These are phyloP conservation scores for Turnix velox DNA, from an alignment of 2,113 vertebrate species.

Conservation along the genomic window DNA sequence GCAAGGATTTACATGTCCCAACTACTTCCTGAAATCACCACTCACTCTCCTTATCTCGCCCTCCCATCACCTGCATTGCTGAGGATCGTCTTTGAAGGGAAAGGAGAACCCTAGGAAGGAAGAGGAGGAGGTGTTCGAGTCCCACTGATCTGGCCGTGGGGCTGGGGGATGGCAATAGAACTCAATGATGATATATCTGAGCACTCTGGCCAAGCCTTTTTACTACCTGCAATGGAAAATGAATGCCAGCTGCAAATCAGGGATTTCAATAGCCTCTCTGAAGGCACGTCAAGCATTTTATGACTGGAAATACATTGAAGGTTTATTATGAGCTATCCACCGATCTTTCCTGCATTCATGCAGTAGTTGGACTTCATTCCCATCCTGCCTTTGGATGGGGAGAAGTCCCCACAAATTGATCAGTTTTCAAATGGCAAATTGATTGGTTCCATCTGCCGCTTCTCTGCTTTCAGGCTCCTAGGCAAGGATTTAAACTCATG, in stretches of 20 bases:
- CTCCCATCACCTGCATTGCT: conserved; percentile 5
- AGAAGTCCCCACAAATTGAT: conserved; percentile 29
- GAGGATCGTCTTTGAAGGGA: conserved; percentile 23
- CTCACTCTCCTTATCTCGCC: conserved; percentile 14
- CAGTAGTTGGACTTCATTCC: not conserved
- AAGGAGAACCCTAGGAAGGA: conserved; percentile 44
- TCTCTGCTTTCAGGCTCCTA: conserved; percentile 31
- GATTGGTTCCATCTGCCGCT: conserved; percentile 58
- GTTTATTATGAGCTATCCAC: conserved; percentile 48
- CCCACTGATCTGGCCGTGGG: not conserved
- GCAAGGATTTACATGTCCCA: conserved; percentile 67
- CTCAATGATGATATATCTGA: not conserved
- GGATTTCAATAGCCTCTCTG: conserved; percentile 60
- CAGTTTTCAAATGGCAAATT: not conserved
- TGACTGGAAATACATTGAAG: conserved; percentile 54
- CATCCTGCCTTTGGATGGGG: not conserved
- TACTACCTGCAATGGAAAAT: conserved; percentile 65
- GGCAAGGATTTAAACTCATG: not conserved
- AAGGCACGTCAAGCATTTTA: conserved; percentile 61
- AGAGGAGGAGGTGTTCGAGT: not conserved
- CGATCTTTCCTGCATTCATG: conserved; percentile 8
- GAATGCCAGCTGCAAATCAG: conserved; percentile 66
- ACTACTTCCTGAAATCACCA: conserved; percentile 46
- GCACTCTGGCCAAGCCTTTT: conserved; percentile 25
- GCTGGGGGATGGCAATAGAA: not conserved